phyloP scores from a whole-genome alignment of 53 echinoderm and acorn worm genomes.

The Luidia sarsii region DNA sequence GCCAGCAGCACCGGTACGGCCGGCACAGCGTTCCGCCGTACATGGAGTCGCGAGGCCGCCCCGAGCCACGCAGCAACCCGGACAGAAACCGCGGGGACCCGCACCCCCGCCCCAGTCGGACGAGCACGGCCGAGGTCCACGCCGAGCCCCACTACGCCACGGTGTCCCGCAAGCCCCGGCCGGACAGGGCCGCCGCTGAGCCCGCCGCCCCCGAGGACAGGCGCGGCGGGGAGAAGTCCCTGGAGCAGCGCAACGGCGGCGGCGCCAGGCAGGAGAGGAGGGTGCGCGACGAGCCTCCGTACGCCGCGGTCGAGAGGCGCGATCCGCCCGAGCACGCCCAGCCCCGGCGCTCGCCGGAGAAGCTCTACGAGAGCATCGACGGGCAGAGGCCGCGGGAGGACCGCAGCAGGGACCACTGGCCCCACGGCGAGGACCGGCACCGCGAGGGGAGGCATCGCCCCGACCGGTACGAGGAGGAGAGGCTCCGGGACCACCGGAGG shows the following conservation, averaged over 20 bases:
- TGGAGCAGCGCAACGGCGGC: background rate
- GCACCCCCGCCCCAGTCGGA: conserved; percentile 3
- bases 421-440: background rate
- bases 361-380: conserved; percentile 36
- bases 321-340: background rate
- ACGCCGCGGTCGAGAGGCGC: conserved; percentile 19
- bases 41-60: conserved; percentile 15
- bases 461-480: background rate
- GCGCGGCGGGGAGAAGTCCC: background rate
- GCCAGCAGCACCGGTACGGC: conserved; percentile 23
- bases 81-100: too few species aligned
- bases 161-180: conserved; percentile 20
- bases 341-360: conserved; percentile 14
- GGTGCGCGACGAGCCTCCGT: conserved; percentile 12
- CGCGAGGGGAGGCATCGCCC: background rate
- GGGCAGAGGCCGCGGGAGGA: background rate
- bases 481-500: background rate
- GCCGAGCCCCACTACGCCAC: conserved; percentile 33
- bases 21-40: conserved; percentile 37
- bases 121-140: conserved; percentile 19
- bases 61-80: background rate
- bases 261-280: background rate
- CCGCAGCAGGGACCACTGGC: background rate
- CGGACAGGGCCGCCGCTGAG: background rate
- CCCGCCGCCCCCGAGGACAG: conserved; percentile 1